Conservation (phyloP, 2,888 invertebrate species). For the Zeuzera pyrina region DNA sequence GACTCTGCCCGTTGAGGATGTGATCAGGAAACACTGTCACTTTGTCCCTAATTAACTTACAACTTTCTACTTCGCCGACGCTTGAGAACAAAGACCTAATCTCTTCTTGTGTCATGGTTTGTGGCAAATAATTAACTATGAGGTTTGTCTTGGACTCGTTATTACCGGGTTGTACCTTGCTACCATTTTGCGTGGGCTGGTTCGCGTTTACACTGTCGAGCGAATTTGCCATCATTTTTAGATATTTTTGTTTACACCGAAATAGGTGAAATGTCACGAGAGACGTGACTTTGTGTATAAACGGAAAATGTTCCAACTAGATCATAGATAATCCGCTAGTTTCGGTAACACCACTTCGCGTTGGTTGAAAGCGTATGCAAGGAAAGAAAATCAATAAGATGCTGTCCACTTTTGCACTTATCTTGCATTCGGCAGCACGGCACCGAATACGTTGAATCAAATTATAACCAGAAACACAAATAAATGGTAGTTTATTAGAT, state of each 20-base stretch:
- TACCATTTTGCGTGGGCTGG: conserved; percentile 84
- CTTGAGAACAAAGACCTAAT: conserved; percentile 94
- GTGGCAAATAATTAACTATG: conserved; percentile 99
- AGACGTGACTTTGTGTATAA: conserved; percentile 31
- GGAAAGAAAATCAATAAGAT: conserved; percentile 75
- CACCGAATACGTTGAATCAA: conserved; percentile 58
- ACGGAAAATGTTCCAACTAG: conserved; percentile 38
- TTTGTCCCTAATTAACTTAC: conserved; percentile 97
- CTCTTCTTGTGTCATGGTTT: conserved; percentile 98
- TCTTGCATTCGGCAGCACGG: conserved; percentile 50
- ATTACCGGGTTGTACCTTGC: conserved; percentile 77
- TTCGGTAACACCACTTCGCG: conserved; percentile 64
- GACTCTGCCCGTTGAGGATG: conserved; percentile 84
- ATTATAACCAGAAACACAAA: conserved; percentile 61
- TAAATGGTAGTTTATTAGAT: conserved; percentile 66
- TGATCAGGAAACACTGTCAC: conserved; percentile 81
- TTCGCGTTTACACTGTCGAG: conserved; percentile 67
- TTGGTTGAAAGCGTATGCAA: conserved; percentile 71
- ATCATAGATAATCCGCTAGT: conserved; percentile 43
- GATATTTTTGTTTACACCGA: conserved; percentile 41
- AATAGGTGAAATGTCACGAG: conserved; percentile 42
- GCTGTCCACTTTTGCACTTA: conserved; percentile 68
- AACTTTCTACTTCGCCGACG: conserved; percentile 97
- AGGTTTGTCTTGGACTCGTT: conserved; percentile 98
- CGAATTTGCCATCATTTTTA: conserved; percentile 69